Evolutionary conservation across 2,888 invertebrate species (phyloP).

Genomic region (Philhelius pedissequus): DNA sequence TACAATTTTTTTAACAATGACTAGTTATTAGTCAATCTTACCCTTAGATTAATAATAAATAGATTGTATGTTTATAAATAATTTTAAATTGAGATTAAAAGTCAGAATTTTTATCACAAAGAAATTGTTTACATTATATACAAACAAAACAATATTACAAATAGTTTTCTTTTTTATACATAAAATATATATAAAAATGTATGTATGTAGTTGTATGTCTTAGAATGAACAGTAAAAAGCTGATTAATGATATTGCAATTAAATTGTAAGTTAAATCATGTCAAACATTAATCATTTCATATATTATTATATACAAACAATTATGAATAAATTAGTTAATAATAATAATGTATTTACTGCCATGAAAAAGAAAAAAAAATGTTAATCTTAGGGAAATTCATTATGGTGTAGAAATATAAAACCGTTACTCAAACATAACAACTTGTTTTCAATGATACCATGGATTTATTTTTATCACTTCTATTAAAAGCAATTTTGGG

Average conservation of each 20-base stretch:
- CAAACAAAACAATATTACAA: constrained; percentile 3
- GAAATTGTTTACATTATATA: constrained; percentile 58
- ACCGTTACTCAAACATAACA: constrained; percentile 49
- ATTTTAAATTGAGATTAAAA: constrained; percentile 57
- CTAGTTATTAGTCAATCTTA: constrained; percentile 49
- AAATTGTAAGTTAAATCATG: constrained; percentile 62
- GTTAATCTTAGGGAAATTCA: constrained; percentile 64
- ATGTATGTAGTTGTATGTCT: constrained; percentile 29
- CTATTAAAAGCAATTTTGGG: too few species aligned
- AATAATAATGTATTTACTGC: constrained; percentile 63
- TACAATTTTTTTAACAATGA: constrained; percentile 57
- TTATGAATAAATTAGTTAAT: constrained; percentile 48
- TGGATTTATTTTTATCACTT: not conserved
- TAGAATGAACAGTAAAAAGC: constrained; percentile 28
- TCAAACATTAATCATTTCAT: constrained; percentile 58
- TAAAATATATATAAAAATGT: constrained; percentile 8
- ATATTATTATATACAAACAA: constrained; percentile 39
- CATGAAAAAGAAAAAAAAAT: constrained; percentile 52
- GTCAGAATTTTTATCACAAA: constrained; percentile 59
- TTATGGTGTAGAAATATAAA: constrained; percentile 66
- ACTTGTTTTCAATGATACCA: not conserved
- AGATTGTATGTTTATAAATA: constrained; percentile 42
- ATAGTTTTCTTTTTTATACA: constrained; percentile 50
- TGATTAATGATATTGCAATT: constrained; percentile 58
- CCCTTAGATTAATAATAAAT: constrained; percentile 36